Base-by-base conservation (phyloP, 2,888 invertebrate genomes). In the Dolichopus griseipennis region DNA sequence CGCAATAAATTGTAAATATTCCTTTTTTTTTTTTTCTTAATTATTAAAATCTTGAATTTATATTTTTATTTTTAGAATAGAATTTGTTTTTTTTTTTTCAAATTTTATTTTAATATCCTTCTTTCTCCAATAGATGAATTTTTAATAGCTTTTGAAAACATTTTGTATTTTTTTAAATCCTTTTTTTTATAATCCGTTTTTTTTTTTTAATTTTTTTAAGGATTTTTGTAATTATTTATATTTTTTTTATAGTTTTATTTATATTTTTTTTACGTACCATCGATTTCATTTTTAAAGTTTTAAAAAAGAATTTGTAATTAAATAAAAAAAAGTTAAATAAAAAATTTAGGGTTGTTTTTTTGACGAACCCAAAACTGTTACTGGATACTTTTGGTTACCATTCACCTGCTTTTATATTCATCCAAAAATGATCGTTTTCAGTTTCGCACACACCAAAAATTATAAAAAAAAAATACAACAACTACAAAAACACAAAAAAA, bases 301-400 rank as follows among this genome's bases (percentile, higher is more conserved):
- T 69, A 68, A 22, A n/a, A 10, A 33, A 33, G 8, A 27, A 27
- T 33, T 33, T 66, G 20, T 33, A 63, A 62, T 61, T 20, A 43
- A 64, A 64, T 41, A 63, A 52, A 61, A 62, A 62, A 52, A 62
- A 68, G 67, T 67, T 61, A 66, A 70, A 68, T 70, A 21, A 67
- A 68, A 72, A 72, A 66, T 72, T 74, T 72, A 72, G 77, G 77
- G 74, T 76, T 76, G 75, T 78, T 74, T 74, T 74, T 75, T 76
- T 76, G 77, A 78, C 78, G 79, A 80, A 78, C 76, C 80, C 80
- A 78, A 78, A 78, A 79, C 75, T 76, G 78, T 75, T 78, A 81
- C 80, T 81, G 80, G 79, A 81, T 81, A 78, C 76, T 78, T 80
- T 78, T 74, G 76, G 75, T 75, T 73, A 75, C 74, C 74, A 74